phyloP scores from a whole-genome alignment of 2,888 invertebrate species.

The Crocallis elinguaria region DNA sequence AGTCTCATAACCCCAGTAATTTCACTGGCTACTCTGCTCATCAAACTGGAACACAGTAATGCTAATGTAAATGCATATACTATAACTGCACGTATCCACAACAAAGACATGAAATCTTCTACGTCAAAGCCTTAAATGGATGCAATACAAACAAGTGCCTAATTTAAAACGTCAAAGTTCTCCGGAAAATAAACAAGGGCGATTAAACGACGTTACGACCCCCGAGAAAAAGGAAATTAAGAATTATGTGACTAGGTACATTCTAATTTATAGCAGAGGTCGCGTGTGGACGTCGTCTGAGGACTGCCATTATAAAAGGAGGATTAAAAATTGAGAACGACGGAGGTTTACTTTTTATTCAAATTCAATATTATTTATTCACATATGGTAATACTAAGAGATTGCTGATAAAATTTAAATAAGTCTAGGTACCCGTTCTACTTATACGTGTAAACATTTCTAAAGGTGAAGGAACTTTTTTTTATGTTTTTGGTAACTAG shows the following conservation, averaged over 20 bases:
- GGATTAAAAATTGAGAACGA: not conserved
- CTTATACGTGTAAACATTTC: no score
- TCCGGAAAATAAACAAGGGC: slow-evolving; percentile 8
- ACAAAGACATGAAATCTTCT: no score
- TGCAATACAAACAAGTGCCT: not conserved
- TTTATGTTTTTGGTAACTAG: no score
- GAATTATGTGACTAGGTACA: slow-evolving; percentile 40
- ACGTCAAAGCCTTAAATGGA: not conserved
- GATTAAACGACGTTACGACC: slow-evolving; percentile 15
- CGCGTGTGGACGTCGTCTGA: slow-evolving; percentile 29
- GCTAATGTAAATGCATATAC: no score
- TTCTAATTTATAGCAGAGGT: slow-evolving; percentile 36
- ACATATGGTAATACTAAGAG: no score
- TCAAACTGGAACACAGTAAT: no score
- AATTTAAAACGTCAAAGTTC: not conserved
- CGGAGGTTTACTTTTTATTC: not conserved
- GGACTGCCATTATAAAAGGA: not conserved
- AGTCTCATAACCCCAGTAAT: no score
- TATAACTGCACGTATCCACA: no score
- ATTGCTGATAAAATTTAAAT: no score
- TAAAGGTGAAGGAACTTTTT: no score
- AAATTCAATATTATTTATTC: not conserved
- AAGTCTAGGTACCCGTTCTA: no score
- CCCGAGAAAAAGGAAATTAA: slow-evolving; percentile 36
- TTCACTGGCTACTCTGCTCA: no score